Conservation (phyloP, 2,113 vertebrate genomes). For the Actenoides lindsayi region DNA sequence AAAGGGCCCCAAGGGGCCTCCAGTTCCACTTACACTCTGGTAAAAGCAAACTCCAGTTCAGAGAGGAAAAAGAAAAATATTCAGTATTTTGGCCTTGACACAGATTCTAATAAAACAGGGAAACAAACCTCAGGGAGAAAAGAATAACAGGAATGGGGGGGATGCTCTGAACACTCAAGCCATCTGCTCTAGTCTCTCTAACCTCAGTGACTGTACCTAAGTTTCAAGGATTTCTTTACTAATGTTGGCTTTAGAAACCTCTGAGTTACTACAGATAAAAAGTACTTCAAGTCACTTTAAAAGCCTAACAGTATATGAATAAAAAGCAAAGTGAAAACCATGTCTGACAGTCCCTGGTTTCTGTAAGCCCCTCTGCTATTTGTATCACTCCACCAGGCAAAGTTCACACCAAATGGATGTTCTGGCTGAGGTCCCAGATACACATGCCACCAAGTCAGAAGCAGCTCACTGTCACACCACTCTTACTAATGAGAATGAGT, state of each 20-base stretch:
- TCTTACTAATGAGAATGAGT: not conserved
- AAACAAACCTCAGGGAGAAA: not conserved
- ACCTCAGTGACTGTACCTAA: not conserved
- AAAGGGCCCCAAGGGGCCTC: not conserved
- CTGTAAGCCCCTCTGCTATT: not conserved
- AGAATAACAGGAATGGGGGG: not conserved
- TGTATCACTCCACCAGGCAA: not conserved
- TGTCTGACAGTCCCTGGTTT: not conserved
- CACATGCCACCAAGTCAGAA: not conserved
- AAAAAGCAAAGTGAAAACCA: conserved; percentile 4
- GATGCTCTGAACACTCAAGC: not conserved
- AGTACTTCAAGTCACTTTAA: not conserved
- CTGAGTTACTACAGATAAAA: not conserved
- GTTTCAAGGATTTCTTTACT: not conserved
- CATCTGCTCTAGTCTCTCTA: not conserved
- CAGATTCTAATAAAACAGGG: not conserved
- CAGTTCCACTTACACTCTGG: not conserved
- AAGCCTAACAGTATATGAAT: not conserved
- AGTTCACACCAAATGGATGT: conserved; percentile 28
- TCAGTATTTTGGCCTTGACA: not conserved
- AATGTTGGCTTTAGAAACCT: not conserved
- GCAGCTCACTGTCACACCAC: not conserved
- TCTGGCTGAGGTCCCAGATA: conserved; percentile 20
- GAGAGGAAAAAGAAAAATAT: not conserved
- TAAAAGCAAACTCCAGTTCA: not conserved